Evolutionary conservation across 2,888 invertebrate species (phyloP), one percentile per base, ranked within the genome.

Genomic region (Ochropacha duplaris): DNA sequence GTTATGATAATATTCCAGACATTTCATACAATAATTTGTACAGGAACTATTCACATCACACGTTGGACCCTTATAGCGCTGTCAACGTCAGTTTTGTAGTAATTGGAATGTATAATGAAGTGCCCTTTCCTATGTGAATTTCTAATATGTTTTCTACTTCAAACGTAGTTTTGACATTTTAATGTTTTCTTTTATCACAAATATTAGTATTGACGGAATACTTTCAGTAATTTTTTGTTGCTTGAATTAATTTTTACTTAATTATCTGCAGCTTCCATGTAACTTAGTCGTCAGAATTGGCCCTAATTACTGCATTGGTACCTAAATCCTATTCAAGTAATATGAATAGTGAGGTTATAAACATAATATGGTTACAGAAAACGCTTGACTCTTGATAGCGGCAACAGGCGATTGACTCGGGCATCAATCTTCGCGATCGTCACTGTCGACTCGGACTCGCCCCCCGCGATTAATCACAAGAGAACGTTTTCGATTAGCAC

Each of bases 1-100:
- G 91, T 91, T 92, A 92, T 92, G 90, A 90, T 92, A 92, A 92
- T 92, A 86, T 86, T 86, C 77, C 64, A 72, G 78, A 72, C 76
- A 76, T 82, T 84, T 82, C 79, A 75, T 84, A 84, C 81, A 86
- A 87, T 84, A 84, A 87, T 87, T 86, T 79, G 86, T 80, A 68
- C 75, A 72, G 74, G 72, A 76, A 74, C 72, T 71, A 69, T 71
- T 66, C 66, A 71, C 68, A 74, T 66, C 67, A 72, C 68, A 74
- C 71, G 72, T 74, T 72, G 72, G 65, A 22, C 67, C 70, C 75
- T 72, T 72, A 76, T 66, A 68, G 64, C 65, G 55, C 61, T 59
- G 58, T 60, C 59, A 59, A 59, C 61, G 69, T 60, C 69, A 62
- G 71, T 71, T 75, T 73, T 72, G 73, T 74, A 55, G 67, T 75